Base-by-base conservation (phyloP, 2,113 vertebrate genomes). In the Dermatemys mawii region DNA sequence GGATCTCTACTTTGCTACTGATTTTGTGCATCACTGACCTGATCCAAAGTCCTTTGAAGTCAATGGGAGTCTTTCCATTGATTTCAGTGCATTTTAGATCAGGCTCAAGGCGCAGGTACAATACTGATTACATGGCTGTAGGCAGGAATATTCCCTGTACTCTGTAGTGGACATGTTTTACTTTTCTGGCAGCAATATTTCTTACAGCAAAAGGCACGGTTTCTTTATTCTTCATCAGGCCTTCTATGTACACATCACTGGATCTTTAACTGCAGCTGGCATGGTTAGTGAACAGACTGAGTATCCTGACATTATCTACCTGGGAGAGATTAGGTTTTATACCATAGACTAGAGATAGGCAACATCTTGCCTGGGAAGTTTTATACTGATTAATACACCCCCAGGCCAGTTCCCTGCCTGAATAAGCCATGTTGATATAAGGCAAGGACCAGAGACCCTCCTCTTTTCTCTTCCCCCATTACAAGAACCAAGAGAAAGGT, bases 51-150 rank as follows among this genome's bases (percentile, higher is more conserved):
- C 67, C 67, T 41, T 73, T 73, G 17, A 73, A 73, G 67, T 73
- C n/a, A 38, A 11, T 5, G 22, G 19, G 22, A 22, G 38, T 73
- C 67, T 38, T 67, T 67, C 63, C 13, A n/a, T 8, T 73, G n/a
- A 22, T 11, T 24, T 73, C n/a, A n/a, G 11, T 22, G 67, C 8
- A 5, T 11, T 24, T 38, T 41, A n/a, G 32, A 67, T n/a, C 35
- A 67, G 63, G 7, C 35, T 7, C 35, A 35, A 19, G 63, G 67
- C 22, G 67, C n/a, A 24, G 21, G 8, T 6, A 22, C 38, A 17
- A 46, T 7, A 3, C 1, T 21, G 51, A 70, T 50, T 2, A 0
- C 26, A 5, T 0, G 0, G 38, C 48, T 80, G 53, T 7, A 76
- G 85, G 17, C 14, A 54, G 75, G 9, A 0, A 0, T 86, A 2